Evolutionary conservation across 2,797 vertebrate genomes (phyloP).

Genomic region (Bovichtus diacanthus): DNA sequence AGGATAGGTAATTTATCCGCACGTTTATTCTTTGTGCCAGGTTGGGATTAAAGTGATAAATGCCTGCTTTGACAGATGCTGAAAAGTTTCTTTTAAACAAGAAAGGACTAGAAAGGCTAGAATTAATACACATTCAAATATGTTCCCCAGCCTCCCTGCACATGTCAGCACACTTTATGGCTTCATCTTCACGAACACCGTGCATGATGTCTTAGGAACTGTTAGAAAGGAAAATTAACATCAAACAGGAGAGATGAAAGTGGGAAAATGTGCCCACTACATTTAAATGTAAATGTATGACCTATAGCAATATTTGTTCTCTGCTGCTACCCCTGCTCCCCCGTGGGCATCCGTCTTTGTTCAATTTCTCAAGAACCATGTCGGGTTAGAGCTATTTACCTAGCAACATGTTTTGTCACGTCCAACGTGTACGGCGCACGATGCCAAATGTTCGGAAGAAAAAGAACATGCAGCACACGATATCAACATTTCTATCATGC

Average conservation of each 20-base stretch:
- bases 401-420: slow-evolving; percentile 71
- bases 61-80: slow-evolving; percentile 80
- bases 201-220: slow-evolving; percentile 36
- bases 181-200: slow-evolving; percentile 39
- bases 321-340: slow-evolving; percentile 33
- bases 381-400: slow-evolving; percentile 43
- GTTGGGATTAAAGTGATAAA: slow-evolving; percentile 84
- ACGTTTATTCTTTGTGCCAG: slow-evolving; percentile 79
- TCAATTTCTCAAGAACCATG: slow-evolving; percentile 49
- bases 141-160: slow-evolving; percentile 49
- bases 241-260: slow-evolving; percentile 47
- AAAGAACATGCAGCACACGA: slow-evolving; percentile 31
- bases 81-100: slow-evolving; percentile 80
- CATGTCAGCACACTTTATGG: slow-evolving; percentile 68
- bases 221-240: slow-evolving; percentile 45
- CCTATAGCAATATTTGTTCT: slow-evolving; percentile 55
- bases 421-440: slow-evolving; percentile 35
- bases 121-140: slow-evolving; percentile 59
- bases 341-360: slow-evolving; percentile 53
- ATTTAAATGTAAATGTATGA: slow-evolving; percentile 57
- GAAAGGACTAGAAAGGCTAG: slow-evolving; percentile 67
- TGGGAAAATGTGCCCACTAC: slow-evolving; percentile 26
- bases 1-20: slow-evolving; percentile 74
- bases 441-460: slow-evolving; percentile 38
- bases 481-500: slow-evolving; percentile 36